These are phyloP conservation scores for Osmerus eperlanus DNA, from an alignment of 2,113 vertebrate species.

Conservation along the genomic window DNA sequence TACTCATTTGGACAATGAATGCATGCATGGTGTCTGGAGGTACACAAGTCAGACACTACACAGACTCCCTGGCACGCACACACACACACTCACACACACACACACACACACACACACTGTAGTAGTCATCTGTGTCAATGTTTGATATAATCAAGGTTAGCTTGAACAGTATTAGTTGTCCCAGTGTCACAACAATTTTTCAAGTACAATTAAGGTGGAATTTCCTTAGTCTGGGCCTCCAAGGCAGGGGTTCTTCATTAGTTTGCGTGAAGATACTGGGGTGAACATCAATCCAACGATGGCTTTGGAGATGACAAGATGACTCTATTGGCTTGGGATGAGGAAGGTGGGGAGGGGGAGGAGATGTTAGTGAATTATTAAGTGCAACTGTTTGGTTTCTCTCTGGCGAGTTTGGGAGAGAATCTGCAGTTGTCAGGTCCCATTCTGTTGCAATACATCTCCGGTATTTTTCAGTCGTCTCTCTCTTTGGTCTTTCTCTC, in stretches of 20 bases:
- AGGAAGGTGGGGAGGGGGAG: background rate
- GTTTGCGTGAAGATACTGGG: constrained; percentile 20
- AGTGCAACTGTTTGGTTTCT: background rate
- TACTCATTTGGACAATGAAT: no score
- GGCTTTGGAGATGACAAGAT: background rate
- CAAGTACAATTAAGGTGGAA: no score
- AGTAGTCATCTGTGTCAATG: no score
- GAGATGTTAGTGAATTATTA: constrained; percentile 8
- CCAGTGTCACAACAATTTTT: no score
- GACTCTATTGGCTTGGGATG: constrained; percentile 4
- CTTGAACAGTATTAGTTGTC: no score
- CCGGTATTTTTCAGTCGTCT: background rate
- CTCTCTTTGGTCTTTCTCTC: background rate
- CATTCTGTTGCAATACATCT: background rate
- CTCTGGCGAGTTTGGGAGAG: constrained; percentile 4
- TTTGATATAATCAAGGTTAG: no score
- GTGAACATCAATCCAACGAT: constrained; percentile 2
- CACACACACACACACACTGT: constrained; percentile 2
- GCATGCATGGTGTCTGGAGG: background rate
- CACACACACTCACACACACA: constrained; percentile 9
- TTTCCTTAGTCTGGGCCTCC: no score
- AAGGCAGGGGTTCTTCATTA: background rate
- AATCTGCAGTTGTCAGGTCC: constrained; percentile 3
- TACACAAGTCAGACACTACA: background rate
- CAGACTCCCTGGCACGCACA: background rate